These are phyloP conservation scores for Drosophila tsacasi DNA, from an alignment of 1,140 invertebrate species.

Conservation along the genomic window DNA sequence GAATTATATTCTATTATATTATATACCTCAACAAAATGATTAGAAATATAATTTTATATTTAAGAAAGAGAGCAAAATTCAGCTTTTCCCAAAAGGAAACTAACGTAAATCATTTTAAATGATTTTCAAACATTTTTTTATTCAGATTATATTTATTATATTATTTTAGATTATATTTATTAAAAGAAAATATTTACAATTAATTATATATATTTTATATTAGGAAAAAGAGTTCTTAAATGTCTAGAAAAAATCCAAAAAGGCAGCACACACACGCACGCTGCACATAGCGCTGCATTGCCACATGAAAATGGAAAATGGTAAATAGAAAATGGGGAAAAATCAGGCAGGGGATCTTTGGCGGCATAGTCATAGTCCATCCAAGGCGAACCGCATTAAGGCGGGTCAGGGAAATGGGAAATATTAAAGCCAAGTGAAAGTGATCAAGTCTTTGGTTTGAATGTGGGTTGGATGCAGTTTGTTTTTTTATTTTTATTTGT, in stretches of 20 bases:
- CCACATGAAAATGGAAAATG: background rate
- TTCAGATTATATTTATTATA: too few species aligned
- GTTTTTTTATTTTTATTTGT: background rate
- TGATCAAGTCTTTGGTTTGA: background rate
- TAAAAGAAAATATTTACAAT: too few species aligned
- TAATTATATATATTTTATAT: background rate
- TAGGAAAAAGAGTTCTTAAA: background rate
- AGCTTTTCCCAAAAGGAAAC: too few species aligned
- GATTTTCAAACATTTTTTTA: too few species aligned
- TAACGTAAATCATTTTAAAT: too few species aligned
- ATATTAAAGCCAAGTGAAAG: constrained; percentile 32
- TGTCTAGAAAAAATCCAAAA: background rate
- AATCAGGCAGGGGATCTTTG: background rate
- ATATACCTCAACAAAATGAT: too few species aligned
- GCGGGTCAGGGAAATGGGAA: constrained; percentile 55
- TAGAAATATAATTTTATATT: background rate
- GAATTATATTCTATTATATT: background rate
- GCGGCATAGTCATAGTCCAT: constrained; percentile 3
- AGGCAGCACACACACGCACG: background rate
- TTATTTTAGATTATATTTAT: too few species aligned
- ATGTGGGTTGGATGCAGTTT: too few species aligned
- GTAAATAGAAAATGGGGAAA: constrained; percentile 28
- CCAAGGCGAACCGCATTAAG: constrained; percentile 59
- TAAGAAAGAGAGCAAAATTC: background rate
- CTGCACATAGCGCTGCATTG: constrained; percentile 23